These are phyloP conservation scores for Cosmopolites sordidus DNA, from an alignment of 2,888 invertebrate species.

Conservation along the genomic window DNA sequence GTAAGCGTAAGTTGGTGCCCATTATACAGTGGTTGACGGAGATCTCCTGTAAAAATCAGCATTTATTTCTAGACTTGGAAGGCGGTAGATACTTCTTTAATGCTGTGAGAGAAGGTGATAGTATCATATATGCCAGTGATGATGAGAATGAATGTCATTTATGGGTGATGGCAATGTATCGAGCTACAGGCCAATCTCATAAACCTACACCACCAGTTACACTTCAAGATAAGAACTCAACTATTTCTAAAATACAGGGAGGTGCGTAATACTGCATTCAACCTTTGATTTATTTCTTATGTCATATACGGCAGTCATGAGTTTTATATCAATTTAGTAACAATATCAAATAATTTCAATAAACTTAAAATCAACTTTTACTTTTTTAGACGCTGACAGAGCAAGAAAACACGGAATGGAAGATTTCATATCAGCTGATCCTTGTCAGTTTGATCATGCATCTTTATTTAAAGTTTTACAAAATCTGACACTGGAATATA, in stretches of 20 bases:
- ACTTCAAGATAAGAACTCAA: conserved; percentile 75
- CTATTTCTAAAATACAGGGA: conserved; percentile 85
- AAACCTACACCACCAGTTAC: conserved; percentile 92
- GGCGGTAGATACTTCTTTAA: conserved; percentile 97
- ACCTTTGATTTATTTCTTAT: not conserved
- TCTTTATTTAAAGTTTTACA: conserved; percentile 88
- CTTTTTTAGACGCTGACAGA: conserved; percentile 83
- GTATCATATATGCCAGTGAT: conserved; percentile 90
- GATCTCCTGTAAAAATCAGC: conserved; percentile 27
- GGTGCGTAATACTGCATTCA: too few species aligned
- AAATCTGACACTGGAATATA: conserved; percentile 88
- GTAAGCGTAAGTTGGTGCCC: conserved; percentile 54
- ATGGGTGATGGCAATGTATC: conserved; percentile 99
- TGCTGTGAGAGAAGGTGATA: conserved; percentile 97
- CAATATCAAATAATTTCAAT: too few species aligned
- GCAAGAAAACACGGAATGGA: conserved; percentile 99
- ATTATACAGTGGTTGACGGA: conserved; percentile 27
- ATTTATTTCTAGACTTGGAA: conserved; percentile 67
- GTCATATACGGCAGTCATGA: not conserved
- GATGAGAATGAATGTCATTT: conserved; percentile 97
- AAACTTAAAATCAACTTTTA: too few species aligned
- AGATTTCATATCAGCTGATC: conserved; percentile 98
- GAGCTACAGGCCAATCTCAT: conserved; percentile 99
- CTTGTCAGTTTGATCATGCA: conserved; percentile 95
- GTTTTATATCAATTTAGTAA: too few species aligned